A percentile compares a stretch with the other conserved stretches of the same genome.
phyloP scores from a whole-genome alignment of 2,797 vertebrate species.

The Crenuchus spilurus region DNA sequence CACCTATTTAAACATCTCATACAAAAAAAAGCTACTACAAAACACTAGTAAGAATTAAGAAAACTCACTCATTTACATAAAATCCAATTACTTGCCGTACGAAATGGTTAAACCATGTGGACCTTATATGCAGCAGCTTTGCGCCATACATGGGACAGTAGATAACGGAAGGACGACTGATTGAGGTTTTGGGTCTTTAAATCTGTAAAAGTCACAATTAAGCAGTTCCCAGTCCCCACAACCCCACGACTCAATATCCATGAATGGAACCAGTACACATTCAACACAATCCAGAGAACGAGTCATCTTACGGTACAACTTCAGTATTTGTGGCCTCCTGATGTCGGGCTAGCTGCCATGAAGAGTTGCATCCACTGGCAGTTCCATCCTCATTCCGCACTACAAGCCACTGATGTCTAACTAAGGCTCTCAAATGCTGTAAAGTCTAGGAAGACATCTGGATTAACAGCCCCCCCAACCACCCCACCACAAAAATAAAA shows the following conservation, averaged over 20 bases:
- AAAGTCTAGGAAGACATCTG: slow-evolving; percentile 80
- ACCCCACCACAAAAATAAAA: slow-evolving; percentile 41
- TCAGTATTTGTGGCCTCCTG: slow-evolving; percentile 58
- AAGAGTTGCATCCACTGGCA: slow-evolving; percentile 67
- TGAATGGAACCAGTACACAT: slow-evolving; percentile 55
- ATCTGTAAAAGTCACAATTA: slow-evolving; percentile 83
- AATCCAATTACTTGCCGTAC: slow-evolving; percentile 62
- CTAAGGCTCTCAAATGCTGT: slow-evolving; percentile 74
- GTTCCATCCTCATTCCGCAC: slow-evolving; percentile 61
- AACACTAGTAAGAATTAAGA: slow-evolving; percentile 42
- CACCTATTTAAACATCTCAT: slow-evolving; percentile 60
- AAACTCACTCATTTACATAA: slow-evolving; percentile 33
- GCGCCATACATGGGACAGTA: slow-evolving; percentile 60
- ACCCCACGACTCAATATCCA: slow-evolving; percentile 65
- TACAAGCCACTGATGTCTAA: slow-evolving; percentile 63
- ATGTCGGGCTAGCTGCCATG: slow-evolving; percentile 64
- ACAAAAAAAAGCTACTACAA: slow-evolving; percentile 45
- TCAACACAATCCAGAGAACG: slow-evolving; percentile 72
- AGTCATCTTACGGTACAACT: slow-evolving; percentile 60
- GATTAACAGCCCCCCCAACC: slow-evolving; percentile 73
- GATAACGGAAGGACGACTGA: slow-evolving; percentile 66
- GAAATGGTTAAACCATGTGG: slow-evolving; percentile 67
- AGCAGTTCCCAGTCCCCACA: slow-evolving; percentile 67
- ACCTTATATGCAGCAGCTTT: slow-evolving; percentile 66
- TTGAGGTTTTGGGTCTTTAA: slow-evolving; percentile 64